Evolutionary conservation across 1,140 invertebrate genomes (phyloP), one percentile per base, ranked within the genome.

Genomic region (Neomicropteryx cornuta): DNA sequence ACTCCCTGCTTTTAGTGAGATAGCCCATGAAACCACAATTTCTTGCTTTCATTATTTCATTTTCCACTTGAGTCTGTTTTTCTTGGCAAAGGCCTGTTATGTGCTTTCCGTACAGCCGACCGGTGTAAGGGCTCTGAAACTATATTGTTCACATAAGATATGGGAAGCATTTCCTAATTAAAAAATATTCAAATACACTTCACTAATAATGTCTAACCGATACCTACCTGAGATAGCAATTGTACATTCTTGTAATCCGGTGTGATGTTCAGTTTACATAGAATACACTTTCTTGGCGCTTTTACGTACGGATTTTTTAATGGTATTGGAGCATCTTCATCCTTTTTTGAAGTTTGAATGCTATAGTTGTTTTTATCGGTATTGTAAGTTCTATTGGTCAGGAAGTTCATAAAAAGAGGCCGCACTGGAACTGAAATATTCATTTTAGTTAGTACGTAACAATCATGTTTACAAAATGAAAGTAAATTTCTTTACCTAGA

Each of bases 101-200:
- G 50, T 97, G 85, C 45, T 81, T 72, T 0, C 86, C 86, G 63
- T 97, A 97, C 38, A 95, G 76, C 46, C 76, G 72, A 6, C 94
- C 93, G 8, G 93, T 97, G 50, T 84, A 90, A 1, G 86, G 79
- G 29, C 92, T 97, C 53, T 96, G 82, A 64, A 98, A 98, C 56
- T n/a, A n/a, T n/a, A n/a, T n/a, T n/a, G n/a, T n/a, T n/a, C n/a
- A n/a, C n/a, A n/a, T n/a, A n/a, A n/a, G n/a, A n/a, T n/a, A n/a
- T n/a, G n/a, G n/a, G n/a, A n/a, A n/a, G n/a, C n/a, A n/a, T n/a
- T n/a, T n/a, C n/a, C n/a, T n/a, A n/a, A n/a, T n/a, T n/a, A n/a
- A n/a, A n/a, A n/a, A n/a, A n/a, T n/a, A n/a, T n/a, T n/a, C n/a
- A n/a, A n/a, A n/a, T n/a, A n/a, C n/a, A n/a, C n/a, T n/a, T n/a